Conservation (phyloP, 2,797 vertebrate genomes). For the Tragelaphus eurycerus region DNA sequence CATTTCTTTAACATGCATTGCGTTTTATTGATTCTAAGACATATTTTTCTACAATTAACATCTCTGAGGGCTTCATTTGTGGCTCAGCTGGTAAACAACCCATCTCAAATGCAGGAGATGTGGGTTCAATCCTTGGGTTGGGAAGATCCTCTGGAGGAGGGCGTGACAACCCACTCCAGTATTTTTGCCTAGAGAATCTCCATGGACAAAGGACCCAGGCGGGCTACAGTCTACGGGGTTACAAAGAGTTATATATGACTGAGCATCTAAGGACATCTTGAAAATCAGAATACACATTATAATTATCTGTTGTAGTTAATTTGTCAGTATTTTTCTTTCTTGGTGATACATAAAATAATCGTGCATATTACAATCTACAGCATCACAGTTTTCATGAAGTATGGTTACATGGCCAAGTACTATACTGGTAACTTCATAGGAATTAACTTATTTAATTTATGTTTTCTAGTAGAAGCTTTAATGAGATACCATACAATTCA, state of each 20-base stretch:
- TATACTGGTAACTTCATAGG: not conserved
- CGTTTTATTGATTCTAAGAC: not conserved
- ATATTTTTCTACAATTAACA: not conserved
- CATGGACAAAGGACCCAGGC: not conserved
- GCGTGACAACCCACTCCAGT: not conserved
- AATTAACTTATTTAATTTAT: not conserved
- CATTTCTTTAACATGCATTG: not conserved
- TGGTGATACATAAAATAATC: conserved; percentile 12
- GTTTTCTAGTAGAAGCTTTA: not conserved
- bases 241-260: not conserved
- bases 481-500: not conserved
- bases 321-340: conserved; percentile 16
- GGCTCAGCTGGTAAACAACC: not conserved
- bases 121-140: not conserved
- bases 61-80: not conserved
- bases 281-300: not conserved
- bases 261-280: not conserved
- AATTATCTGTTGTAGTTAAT: not conserved
- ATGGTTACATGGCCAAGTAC: not conserved
- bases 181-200: not conserved
- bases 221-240: not conserved
- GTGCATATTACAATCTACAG: not conserved
- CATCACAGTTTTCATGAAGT: not conserved
- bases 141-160: not conserved
- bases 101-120: accelerated